These are phyloP conservation scores for Catharus fuscescens DNA, from an alignment of 2,113 vertebrate species.

Conservation along the genomic window DNA sequence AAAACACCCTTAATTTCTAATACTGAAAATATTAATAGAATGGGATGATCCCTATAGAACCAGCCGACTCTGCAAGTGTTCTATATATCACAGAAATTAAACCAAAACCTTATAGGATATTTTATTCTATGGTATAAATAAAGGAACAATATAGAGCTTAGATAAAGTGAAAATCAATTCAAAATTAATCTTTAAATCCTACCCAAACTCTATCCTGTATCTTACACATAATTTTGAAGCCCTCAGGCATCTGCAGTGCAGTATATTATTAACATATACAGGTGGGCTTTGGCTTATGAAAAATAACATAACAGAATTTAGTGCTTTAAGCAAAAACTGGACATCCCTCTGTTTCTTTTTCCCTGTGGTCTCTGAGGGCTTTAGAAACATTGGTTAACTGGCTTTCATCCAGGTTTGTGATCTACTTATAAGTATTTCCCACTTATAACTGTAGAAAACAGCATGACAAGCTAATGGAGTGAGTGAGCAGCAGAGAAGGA, in stretches of 20 bases:
- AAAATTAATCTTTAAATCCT: background rate
- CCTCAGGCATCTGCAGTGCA: background rate
- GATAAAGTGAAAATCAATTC: background rate
- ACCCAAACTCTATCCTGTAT: background rate
- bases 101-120: background rate
- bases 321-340: background rate
- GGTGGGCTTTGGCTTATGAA: background rate
- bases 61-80: background rate
- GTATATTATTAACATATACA: background rate
- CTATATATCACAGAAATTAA: background rate
- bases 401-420: background rate
- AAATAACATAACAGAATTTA: background rate
- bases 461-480: background rate
- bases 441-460: background rate
- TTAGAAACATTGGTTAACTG: background rate
- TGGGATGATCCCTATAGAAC: background rate
- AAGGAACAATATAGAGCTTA: background rate
- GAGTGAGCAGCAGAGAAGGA: background rate
- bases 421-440: background rate
- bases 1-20: background rate
- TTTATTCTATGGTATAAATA: background rate
- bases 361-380: background rate
- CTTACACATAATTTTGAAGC: background rate
- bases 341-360: background rate
- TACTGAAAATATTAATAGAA: background rate